Evolutionary conservation across 1,140 invertebrate genomes (phyloP).

Genomic region (Lasaia peninsularis): DNA sequence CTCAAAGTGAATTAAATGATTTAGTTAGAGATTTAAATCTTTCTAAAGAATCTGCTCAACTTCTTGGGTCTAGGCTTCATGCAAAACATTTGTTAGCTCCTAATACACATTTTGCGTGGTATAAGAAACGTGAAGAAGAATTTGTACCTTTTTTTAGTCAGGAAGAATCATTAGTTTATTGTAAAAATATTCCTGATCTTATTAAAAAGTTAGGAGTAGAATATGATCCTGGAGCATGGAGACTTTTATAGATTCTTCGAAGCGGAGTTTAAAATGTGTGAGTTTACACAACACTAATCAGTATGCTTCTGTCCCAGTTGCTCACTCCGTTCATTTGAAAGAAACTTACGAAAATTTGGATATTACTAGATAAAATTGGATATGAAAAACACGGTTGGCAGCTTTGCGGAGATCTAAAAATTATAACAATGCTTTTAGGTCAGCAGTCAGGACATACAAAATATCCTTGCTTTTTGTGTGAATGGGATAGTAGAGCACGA

Average conservation of each 20-base stretch:
- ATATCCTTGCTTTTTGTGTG: neutral
- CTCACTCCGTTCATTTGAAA: slow-evolving; percentile 7
- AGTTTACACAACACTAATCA: slow-evolving; percentile 1
- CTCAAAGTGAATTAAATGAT: neutral
- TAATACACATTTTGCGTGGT: neutral
- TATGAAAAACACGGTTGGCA: neutral
- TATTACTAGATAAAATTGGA: neutral
- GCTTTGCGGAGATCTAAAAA: neutral
- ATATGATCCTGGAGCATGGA: slow-evolving; percentile 1
- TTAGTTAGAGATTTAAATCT: slow-evolving; percentile 11
- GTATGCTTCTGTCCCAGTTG: neutral
- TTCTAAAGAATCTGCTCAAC: slow-evolving; percentile 10
- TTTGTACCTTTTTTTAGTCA: neutral
- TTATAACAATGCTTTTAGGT: neutral
- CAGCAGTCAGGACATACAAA: neutral
- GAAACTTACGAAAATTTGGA: slow-evolving; percentile 10
- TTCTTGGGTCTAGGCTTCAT: slow-evolving; percentile 14
- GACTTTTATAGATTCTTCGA: slow-evolving; percentile 10
- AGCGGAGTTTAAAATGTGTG: slow-evolving; percentile 2
- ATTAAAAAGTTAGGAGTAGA: neutral
- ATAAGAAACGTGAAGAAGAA: slow-evolving; percentile 6
- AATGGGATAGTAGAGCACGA: neutral
- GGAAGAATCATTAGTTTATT: slow-evolving; percentile 5
- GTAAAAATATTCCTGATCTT: slow-evolving; percentile 5
- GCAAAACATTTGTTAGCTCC: slow-evolving; percentile 12